Conservation (phyloP, 2,888 invertebrate genomes). For the Parapristionchus giblindavisi region DNA sequence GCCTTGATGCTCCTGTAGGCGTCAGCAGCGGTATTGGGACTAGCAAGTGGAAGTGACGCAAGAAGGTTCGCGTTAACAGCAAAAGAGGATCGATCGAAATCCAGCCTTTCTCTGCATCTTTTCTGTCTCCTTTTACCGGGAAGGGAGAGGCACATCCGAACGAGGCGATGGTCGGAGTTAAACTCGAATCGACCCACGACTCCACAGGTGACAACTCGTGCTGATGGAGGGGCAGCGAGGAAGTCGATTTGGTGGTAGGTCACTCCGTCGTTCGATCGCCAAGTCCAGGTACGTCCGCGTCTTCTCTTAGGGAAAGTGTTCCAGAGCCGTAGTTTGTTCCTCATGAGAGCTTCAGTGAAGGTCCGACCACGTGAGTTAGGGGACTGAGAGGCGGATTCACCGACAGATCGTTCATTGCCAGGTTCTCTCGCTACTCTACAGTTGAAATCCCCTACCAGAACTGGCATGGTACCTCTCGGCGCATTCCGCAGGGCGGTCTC, state of each 20-base stretch:
- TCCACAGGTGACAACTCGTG: background rate
- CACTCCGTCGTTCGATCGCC: background rate
- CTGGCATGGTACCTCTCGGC: background rate
- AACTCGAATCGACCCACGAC: constrained; percentile 7
- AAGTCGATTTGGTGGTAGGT: constrained; percentile 15
- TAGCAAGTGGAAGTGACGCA: constrained; percentile 4
- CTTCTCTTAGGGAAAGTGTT: constrained; percentile 7
- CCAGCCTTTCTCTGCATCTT: background rate
- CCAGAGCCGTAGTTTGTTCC: background rate
- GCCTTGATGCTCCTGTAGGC: constrained; percentile 14
- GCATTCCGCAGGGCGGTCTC: constrained; percentile 12
- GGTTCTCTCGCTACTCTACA: constrained; percentile 5
- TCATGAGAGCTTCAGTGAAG: background rate
- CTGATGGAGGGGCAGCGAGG: constrained; percentile 3
- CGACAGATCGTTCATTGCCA: constrained; percentile 9
- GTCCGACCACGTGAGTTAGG: background rate
- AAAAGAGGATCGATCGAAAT: constrained; percentile 9
- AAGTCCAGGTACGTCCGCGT: constrained; percentile 5
- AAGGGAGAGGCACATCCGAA: constrained; percentile 14
- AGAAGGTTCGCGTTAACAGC: constrained; percentile 7
- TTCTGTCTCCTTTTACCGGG: constrained; percentile 2
- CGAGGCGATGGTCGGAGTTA: constrained; percentile 4
- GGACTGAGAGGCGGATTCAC: background rate
- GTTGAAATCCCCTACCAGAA: background rate
- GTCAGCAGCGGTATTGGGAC: background rate